Conservation (phyloP, 1,140 invertebrate species). For the Zelostemma sp. region DNA sequence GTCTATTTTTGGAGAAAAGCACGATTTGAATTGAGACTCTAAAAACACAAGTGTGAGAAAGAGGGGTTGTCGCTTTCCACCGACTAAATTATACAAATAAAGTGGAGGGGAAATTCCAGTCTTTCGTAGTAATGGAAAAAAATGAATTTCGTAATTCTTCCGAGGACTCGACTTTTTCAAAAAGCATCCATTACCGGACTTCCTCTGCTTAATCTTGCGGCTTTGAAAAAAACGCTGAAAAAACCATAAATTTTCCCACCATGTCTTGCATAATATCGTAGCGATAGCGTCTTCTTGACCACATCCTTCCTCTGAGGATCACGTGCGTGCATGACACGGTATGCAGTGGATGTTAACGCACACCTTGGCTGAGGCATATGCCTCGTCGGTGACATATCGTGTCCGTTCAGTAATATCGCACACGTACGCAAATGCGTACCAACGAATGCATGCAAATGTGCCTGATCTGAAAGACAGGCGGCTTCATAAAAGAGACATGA, state of each 20-base stretch:
- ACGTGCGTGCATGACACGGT: slow-evolving; percentile 32
- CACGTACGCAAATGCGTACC: too few species aligned
- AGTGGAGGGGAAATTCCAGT: too few species aligned
- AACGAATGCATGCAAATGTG: slow-evolving; percentile 6
- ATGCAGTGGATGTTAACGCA: slow-evolving; percentile 34
- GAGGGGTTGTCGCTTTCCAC: too few species aligned
- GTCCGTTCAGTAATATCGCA: slow-evolving; percentile 35
- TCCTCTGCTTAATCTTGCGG: not conserved
- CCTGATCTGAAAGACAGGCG: not conserved
- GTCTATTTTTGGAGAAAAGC: too few species aligned
- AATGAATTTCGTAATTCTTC: too few species aligned
- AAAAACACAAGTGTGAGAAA: too few species aligned
- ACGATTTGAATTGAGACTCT: too few species aligned
- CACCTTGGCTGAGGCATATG: slow-evolving; percentile 36
- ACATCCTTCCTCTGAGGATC: slow-evolving; percentile 49
- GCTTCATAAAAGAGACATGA: too few species aligned
- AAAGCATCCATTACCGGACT: too few species aligned
- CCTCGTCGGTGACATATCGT: slow-evolving; percentile 32
- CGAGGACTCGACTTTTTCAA: too few species aligned
- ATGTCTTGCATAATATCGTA: slow-evolving; percentile 49
- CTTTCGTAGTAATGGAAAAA: too few species aligned
- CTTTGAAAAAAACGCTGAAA: slow-evolving; percentile 32
- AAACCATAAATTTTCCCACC: slow-evolving; percentile 38
- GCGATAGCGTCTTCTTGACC: slow-evolving; percentile 49
- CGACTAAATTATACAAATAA: too few species aligned